Base-by-base conservation (phyloP, 2,797 vertebrate genomes). In the Melanotaenia maccullochi region DNA sequence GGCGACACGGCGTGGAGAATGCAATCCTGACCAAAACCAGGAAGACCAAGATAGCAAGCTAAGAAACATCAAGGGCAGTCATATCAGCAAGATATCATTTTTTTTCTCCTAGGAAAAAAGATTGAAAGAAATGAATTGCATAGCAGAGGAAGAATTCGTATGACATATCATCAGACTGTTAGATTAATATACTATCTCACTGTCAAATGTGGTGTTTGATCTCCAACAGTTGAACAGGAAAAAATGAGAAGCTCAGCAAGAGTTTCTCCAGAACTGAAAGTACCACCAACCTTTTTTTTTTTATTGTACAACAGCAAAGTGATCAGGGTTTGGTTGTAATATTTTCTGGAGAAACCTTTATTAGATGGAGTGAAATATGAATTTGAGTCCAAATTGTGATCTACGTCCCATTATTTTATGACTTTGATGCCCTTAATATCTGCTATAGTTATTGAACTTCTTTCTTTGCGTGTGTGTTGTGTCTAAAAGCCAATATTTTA, bases 181-280 rank as follows among this genome's bases (percentile, higher is more conserved):
- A 61, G 82, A 90, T 83, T 85, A 85, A 85, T 78, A 82, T 54
- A 68, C 69, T 71, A 67, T 83, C 77, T 80, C 51, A 0, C 65
- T 81, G 77, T 84, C 80, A 87, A 87, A 87, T 78, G 68, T 14
- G 28, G 68, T 73, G 76, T 88, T 83, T 89, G 77, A 89, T 87
- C 82, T 54, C 68, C 67, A 69, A 58, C 72, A 64, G 44, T 76
- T 56, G 68, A 75, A 71, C 62, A 58, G 1, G 44, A 25, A 60
- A 59, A 64, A 73, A 63, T 63, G 49, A 63, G 63, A 11, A 1
- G 38, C 65, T 65, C 38, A 5, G 49, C 57, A 32, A 42, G 36
- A 52, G 52, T 74, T 30, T 73, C 62, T 61, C 33, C 20, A 33
- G 63, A 76, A 62, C 65, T 59, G n/a, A 73, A 83, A 77, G 64